These are phyloP conservation scores for Typhlomys cinereus DNA, from an alignment of 2,113 vertebrate species.

Conservation along the genomic window DNA sequence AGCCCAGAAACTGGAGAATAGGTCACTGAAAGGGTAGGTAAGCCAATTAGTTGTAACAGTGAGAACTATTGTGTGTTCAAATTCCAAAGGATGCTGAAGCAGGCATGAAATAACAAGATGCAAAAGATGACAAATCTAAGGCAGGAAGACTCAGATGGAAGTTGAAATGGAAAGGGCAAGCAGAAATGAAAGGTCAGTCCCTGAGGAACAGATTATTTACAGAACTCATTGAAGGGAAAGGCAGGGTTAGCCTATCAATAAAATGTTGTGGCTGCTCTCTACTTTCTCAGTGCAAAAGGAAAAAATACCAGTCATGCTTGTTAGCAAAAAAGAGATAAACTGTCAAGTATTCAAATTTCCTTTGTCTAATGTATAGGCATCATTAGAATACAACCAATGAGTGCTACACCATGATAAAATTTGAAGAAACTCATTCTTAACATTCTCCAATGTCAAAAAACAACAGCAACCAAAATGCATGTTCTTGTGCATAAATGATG, in stretches of 20 bases:
- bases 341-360: neutral
- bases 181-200: constrained; percentile 26
- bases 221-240: constrained; percentile 34
- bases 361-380: neutral
- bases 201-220: constrained; percentile 32
- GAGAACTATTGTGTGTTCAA: constrained; percentile 61
- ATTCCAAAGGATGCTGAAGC: constrained; percentile 64
- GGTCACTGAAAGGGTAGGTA: constrained; percentile 63
- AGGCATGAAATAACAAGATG: constrained; percentile 49
- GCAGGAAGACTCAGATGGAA: neutral
- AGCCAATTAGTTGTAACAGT: constrained; percentile 59
- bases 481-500: neutral
- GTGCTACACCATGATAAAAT: neutral
- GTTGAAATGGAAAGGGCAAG: constrained; percentile 21
- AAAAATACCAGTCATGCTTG: neutral
- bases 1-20: constrained; percentile 46
- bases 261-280: neutral
- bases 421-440: neutral
- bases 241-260: neutral
- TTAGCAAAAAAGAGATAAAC: neutral
- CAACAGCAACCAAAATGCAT: neutral
- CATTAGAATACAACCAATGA: neutral
- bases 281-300: neutral
- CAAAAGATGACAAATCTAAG: constrained; percentile 25
- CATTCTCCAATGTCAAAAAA: neutral